Evolutionary conservation across 2,888 invertebrate genomes (phyloP), one percentile per base, ranked within the genome.

Genomic region (Coleophora deauratella): DNA sequence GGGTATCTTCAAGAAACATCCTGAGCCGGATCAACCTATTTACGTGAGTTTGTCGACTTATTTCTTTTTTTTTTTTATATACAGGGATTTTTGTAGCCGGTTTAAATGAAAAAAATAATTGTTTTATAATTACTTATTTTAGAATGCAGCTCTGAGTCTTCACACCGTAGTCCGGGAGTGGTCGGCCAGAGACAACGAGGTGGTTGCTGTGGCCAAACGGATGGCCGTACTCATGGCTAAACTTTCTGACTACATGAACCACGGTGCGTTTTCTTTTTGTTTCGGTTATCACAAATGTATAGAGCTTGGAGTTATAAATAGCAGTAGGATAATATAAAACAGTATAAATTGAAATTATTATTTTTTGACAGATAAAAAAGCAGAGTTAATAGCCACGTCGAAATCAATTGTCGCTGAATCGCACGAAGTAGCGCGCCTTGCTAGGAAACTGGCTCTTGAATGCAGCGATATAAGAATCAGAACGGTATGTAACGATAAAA

Each of bases 131-230:
- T 21, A 27, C 7, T 43, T 12, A 7, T 8, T 21, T 27, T 52
- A 79, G 96, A 95, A 96, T 86, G 99, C 98, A 21, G 99, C 99
- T 0, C 95, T 98, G 71, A 96, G 95, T 46, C 88, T 99, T 33
- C 99, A 99, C 84, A 93, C 97, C 85, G 97, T 98, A 71, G 95
- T 99, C 33, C 93, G 96, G 47, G 98, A 98, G 68, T 99, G 99
- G 99, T 98, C 98, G 0, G 96, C 97, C 47, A 95, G 97, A 61
- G 99, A 99, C 85, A 99, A 99, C 77, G 98, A 99, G 70, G 94
- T 99, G 49, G 98, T 99, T 50, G 97, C 95, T 0, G 98, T 97
- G 1, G 99, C 99, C 39, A 97, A 98, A 72, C 92, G 96, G 54
- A 98, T 99, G 96, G 99, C 99, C 15, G 90, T 98, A 41, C 88